phyloP scores from a whole-genome alignment of 2,888 invertebrate species.

The Lottia scabra region DNA sequence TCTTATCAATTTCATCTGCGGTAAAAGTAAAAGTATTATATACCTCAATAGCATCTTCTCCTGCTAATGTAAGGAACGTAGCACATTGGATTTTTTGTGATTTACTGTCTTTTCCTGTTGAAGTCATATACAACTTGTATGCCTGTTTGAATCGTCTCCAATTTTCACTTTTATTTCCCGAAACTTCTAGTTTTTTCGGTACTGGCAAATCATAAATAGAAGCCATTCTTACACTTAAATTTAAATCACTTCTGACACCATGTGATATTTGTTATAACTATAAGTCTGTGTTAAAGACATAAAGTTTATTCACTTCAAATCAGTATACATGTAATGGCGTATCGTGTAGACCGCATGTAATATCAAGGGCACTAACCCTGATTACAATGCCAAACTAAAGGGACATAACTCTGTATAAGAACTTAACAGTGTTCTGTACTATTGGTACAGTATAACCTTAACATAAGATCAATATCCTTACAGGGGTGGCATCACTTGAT shows the following conservation, averaged over 20 bases:
- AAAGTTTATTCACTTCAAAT: too few species aligned
- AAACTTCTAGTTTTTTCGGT: not conserved
- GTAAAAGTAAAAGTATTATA: conserved; percentile 10
- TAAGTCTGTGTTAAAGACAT: not conserved
- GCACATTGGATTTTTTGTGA: not conserved
- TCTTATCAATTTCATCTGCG: conserved; percentile 8
- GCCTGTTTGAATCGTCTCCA: conserved; percentile 10
- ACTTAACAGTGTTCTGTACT: too few species aligned
- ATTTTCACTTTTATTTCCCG: conserved; percentile 8
- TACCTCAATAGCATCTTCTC: conserved; percentile 12
- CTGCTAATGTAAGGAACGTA: not conserved
- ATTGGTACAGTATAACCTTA: too few species aligned
- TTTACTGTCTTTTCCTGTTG: not conserved
- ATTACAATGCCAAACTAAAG: too few species aligned
- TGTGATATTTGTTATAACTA: not conserved
- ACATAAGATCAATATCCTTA: too few species aligned
- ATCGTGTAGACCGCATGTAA: too few species aligned
- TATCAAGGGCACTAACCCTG: too few species aligned
- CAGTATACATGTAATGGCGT: too few species aligned
- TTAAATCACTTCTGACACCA: conserved; percentile 15
- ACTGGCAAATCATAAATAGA: not conserved
- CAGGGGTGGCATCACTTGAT: too few species aligned
- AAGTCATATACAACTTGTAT: conserved; percentile 4
- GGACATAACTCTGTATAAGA: too few species aligned
- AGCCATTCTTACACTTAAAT: not conserved